Conservation (phyloP, 2,113 vertebrate genomes). For the Bettongia penicillata region DNA sequence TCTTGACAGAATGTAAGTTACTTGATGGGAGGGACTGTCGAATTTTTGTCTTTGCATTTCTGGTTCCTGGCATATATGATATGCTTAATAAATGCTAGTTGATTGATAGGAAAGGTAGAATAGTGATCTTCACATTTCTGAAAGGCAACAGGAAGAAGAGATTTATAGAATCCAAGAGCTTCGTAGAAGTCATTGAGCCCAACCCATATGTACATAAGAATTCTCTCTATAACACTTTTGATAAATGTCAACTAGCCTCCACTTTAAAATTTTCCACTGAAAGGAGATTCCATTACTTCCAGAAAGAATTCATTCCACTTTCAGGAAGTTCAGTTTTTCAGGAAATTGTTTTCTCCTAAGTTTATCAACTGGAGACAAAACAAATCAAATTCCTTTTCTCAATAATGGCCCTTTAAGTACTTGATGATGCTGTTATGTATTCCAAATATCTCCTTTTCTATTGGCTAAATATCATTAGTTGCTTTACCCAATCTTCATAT, state of each 20-base stretch:
- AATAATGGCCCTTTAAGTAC: not conserved
- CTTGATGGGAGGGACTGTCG: not conserved
- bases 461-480: not conserved
- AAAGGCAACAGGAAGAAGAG: not conserved
- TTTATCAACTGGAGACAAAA: not conserved
- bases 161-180: not conserved
- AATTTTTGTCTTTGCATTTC: not conserved
- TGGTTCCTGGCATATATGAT: not conserved
- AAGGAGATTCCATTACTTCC: not conserved
- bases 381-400: not conserved
- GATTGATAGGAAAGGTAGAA: not conserved
- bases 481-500: not conserved
- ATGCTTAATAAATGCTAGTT: not conserved
- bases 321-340: not conserved
- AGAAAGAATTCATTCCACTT: not conserved
- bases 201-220: not conserved
- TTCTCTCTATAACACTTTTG: not conserved
- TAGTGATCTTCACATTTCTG: not conserved
- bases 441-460: not conserved
- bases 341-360: not conserved
- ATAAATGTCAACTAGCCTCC: not conserved
- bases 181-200: not conserved
- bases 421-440: too few relatives aligned
- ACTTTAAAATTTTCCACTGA: not conserved
- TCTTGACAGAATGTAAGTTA: not conserved